Evolutionary conservation across 2,113 vertebrate genomes (phyloP).

Genomic region (Catharus fuscescens): DNA sequence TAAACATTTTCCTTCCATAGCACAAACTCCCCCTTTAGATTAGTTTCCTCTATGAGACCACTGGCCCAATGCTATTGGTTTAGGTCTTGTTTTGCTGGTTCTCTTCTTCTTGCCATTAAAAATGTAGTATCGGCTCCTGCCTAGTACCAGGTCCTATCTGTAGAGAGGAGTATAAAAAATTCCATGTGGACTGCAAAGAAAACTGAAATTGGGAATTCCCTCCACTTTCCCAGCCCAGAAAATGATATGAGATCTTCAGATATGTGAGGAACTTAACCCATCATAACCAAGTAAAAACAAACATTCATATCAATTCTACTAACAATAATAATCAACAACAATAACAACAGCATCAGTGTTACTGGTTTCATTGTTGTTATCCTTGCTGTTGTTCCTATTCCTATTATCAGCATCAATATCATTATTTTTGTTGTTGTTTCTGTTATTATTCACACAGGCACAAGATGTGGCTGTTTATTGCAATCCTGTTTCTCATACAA

Average conservation of each 20-base stretch:
- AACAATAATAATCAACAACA: background rate
- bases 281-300: background rate
- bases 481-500: background rate
- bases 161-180: background rate
- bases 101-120: background rate
- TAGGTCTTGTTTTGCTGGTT: background rate
- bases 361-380: background rate
- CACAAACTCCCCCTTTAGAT: background rate
- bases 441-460: background rate
- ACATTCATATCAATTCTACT: background rate
- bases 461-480: slow-evolving; percentile 19
- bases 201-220: background rate
- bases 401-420: background rate
- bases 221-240: background rate
- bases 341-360: background rate
- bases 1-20: background rate
- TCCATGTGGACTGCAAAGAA: background rate
- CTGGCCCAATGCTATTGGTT: accelerated
- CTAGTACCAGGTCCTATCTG: background rate
- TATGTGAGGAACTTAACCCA: background rate
- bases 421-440: background rate
- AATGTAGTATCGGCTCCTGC: background rate
- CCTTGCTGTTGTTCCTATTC: background rate
- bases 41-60: background rate
- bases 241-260: background rate